phyloP scores from a whole-genome alignment of 2,797 vertebrate genomes.

The Spinus pinus region DNA sequence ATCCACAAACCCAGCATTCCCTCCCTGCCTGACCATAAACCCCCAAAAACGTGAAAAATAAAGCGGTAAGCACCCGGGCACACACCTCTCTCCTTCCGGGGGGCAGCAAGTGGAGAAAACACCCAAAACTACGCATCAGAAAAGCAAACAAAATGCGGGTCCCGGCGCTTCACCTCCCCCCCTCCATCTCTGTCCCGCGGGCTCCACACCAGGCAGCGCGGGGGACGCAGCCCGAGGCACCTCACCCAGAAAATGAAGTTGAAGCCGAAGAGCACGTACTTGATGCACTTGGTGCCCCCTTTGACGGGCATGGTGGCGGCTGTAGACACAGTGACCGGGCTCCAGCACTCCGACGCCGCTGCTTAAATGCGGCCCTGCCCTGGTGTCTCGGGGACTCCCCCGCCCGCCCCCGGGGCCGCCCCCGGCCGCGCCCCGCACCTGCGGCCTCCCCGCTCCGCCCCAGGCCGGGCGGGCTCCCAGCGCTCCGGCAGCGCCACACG shows the following conservation, averaged over 20 bases:
- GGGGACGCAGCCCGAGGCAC: background rate
- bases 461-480: background rate
- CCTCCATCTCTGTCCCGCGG: background rate
- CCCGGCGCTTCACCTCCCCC: no score
- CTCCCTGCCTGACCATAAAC: background rate
- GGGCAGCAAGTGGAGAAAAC: background rate
- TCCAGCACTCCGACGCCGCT: background rate
- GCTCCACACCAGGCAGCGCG: background rate
- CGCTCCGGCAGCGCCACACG: background rate
- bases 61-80: background rate
- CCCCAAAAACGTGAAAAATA: background rate
- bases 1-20: no score
- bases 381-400: background rate
- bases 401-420: background rate
- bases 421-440: background rate
- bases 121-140: background rate
- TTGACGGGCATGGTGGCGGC: constrained; percentile 80
- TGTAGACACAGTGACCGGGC: fast-evolving
- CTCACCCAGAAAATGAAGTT: constrained; percentile 96
- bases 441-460: background rate
- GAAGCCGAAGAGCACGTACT: constrained; percentile 94
- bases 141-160: background rate
- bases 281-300: constrained; percentile 93
- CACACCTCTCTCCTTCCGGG: fast-evolving
- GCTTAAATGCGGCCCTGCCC: background rate